phyloP scores from a whole-genome alignment of 2,797 vertebrate genomes.

The Orestias chungarensis region DNA sequence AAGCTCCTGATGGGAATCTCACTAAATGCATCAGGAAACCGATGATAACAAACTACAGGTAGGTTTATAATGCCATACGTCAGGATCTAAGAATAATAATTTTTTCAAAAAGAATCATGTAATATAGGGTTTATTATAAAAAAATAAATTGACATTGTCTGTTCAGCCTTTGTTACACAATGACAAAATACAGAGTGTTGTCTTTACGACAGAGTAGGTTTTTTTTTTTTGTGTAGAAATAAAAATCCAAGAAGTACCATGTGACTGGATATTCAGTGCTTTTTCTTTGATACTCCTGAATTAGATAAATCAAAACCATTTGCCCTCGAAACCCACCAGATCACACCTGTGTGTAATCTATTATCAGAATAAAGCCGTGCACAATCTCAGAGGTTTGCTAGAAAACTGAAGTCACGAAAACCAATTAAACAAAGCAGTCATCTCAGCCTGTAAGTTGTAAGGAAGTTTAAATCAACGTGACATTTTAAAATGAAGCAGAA shows the following conservation, averaged over 20 bases:
- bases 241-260: neutral
- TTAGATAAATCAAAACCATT: neutral
- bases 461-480: neutral
- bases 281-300: neutral
- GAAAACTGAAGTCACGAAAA: neutral
- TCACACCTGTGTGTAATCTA: neutral
- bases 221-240: too few species aligned
- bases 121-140: neutral
- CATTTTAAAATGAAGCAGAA: neutral
- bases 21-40: slow-evolving; percentile 62
- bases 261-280: too few species aligned
- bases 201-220: neutral
- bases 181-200: neutral
- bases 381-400: neutral
- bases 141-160: neutral
- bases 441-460: neutral
- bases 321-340: too few species aligned
- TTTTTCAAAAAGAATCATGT: neutral
- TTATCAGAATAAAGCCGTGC: neutral
- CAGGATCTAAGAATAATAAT: neutral
- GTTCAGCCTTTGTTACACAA: neutral
- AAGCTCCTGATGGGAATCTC: slow-evolving; percentile 72
- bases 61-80: neutral
- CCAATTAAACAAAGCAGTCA: neutral
- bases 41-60: slow-evolving; percentile 63